Base-by-base conservation (phyloP, 2,797 vertebrate species). In the Dipus sagitta region DNA sequence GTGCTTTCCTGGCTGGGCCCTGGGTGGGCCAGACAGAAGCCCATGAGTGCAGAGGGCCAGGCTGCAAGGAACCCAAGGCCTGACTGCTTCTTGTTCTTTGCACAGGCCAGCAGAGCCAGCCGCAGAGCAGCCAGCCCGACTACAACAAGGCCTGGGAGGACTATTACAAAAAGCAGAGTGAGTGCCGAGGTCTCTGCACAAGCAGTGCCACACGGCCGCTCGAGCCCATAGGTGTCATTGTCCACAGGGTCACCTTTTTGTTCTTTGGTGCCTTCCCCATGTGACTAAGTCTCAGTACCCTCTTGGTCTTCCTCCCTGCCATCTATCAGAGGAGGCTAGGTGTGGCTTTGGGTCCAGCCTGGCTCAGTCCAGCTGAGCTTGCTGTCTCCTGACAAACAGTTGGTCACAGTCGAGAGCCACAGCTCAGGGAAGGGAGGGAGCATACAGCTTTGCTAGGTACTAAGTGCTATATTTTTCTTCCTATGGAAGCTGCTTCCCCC, bases 81-180 rank as follows among this genome's bases (percentile, higher is more conserved):
- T 97, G 94, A 98, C 93, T 93, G 88, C 96, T 94, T 88, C 75
- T 94, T 96, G 96, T 94, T 97, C 96, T 97, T 92, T 93, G 68
- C 96, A 62, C 98, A 99, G 99, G 99, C 98, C 99, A 99, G 97
- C 99, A 99, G 98, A 99, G 98, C 98, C 99, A 99, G 98, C 98
- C 99, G 90, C 99, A 99, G 98, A 99, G 98, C 98, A 98, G 98
- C 96, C 99, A 99, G 97, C 98, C 99, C 0, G 99, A 99, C 97
- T 99, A 99, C 98, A 99, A 98, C 98, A 99, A 99, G 98, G 98
- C 98, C 83, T 99, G 99, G 99, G 99, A 99, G 98, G 98, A 99
- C 98, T 99, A 97, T 98, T 99, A 99, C 98, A 99, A 99, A 98
- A 99, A 99, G 96, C 99, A 99, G 98, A 99, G 99, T 99, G 98